Conservation (phyloP, 53 echinoderm and acorn worm species). For the Echinarachnius parma region DNA sequence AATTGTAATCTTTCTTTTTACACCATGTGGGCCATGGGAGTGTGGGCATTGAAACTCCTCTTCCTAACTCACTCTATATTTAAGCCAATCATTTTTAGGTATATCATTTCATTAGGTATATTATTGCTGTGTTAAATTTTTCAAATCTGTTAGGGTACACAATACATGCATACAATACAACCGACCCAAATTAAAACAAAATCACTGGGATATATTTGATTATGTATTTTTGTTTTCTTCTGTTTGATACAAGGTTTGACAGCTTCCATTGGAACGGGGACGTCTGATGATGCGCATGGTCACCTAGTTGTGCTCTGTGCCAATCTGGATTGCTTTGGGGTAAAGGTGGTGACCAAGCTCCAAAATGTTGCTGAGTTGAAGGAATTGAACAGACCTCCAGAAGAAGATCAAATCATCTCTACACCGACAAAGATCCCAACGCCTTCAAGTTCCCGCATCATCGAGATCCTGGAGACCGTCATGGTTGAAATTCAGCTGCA, state of each 20-base stretch:
- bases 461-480: slow-evolving; percentile 34
- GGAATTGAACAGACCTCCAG: slow-evolving; percentile 47
- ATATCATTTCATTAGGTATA: no score
- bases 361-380: slow-evolving; percentile 35
- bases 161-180: no score
- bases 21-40: no score
- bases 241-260: slow-evolving; percentile 50
- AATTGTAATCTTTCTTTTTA: no score
- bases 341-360: slow-evolving; percentile 39
- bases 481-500: slow-evolving; percentile 55
- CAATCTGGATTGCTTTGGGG: slow-evolving; percentile 57
- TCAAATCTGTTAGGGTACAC: no score
- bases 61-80: no score
- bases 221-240: no score
- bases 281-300: slow-evolving; percentile 40
- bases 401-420: slow-evolving; percentile 44
- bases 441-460: slow-evolving; percentile 8
- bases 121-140: no score
- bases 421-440: slow-evolving; percentile 1
- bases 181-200: no score
- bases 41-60: no score
- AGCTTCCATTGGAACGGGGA: slow-evolving; percentile 70
- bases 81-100: no score
- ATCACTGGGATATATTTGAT: no score
- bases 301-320: slow-evolving; percentile 69